Percentiles rank a stretch among this genome's conserved stretches.
phyloP scores from a whole-genome alignment of 2,888 invertebrate species.

The Psococerastis gibbosa region DNA sequence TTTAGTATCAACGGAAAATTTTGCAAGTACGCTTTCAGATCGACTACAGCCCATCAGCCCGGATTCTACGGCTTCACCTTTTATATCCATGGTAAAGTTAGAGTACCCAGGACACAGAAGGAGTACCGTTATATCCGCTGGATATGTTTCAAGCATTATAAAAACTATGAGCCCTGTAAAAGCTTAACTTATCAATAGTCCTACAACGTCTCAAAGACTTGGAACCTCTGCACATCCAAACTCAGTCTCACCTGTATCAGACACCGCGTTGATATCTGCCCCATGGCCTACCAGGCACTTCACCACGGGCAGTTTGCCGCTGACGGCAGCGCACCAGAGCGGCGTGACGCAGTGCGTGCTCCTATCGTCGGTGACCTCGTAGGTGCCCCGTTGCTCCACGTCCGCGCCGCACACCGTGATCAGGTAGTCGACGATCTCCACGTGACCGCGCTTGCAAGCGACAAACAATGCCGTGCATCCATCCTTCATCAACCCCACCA shows the following conservation, averaged over 20 bases:
- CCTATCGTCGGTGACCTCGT: constrained; percentile 65
- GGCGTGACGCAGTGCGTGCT: constrained; percentile 69
- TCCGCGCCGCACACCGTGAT: constrained; percentile 64
- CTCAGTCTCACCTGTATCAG: constrained; percentile 45
- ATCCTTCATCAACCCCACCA: constrained; percentile 47
- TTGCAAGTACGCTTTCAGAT: too few species aligned
- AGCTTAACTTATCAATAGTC: too few species aligned
- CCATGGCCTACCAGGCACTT: constrained; percentile 58
- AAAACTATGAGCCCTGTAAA: too few species aligned
- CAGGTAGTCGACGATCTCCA: constrained; percentile 69
- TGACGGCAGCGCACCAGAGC: constrained; percentile 82
- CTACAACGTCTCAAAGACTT: too few species aligned
- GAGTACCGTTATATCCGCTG: too few species aligned
- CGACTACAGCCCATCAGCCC: too few species aligned
- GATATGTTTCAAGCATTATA: too few species aligned
- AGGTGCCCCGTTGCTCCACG: constrained; percentile 68
- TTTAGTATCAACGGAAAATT: too few species aligned
- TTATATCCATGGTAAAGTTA: too few species aligned
- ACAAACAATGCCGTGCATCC: constrained; percentile 69
- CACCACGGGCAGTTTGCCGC: constrained; percentile 58
- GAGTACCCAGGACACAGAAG: too few species aligned
- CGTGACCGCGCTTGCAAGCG: constrained; percentile 58
- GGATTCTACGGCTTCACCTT: too few species aligned
- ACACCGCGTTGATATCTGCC: constrained; percentile 69
- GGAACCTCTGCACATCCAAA: too few species aligned